Evolutionary conservation across 2,888 invertebrate genomes (phyloP).

Genomic region (Malthinus flaveolus): DNA sequence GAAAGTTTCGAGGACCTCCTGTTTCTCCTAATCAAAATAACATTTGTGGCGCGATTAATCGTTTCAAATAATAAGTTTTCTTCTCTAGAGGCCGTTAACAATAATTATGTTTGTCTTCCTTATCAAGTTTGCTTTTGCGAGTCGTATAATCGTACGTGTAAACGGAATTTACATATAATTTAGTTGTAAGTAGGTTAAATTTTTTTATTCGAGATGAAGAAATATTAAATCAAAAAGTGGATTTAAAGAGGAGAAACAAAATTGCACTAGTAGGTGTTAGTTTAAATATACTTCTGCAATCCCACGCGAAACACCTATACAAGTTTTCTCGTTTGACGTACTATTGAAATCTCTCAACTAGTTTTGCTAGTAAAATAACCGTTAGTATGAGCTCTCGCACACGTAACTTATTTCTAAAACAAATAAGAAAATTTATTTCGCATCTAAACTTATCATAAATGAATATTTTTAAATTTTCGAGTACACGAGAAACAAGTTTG

Average conservation of each 20-base stretch:
- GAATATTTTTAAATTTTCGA: constrained; percentile 13
- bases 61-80: neutral
- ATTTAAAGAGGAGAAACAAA: neutral
- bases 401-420: neutral
- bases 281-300: constrained; percentile 4
- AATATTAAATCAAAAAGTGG: neutral
- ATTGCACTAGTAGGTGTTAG: constrained; percentile 3
- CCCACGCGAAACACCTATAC: constrained; percentile 1
- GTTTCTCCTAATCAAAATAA: too few species aligned
- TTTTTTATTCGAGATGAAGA: neutral
- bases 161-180: neutral
- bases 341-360: constrained; percentile 21
- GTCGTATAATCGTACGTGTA: neutral
- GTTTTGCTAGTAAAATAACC: constrained; percentile 14
- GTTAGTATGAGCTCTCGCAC: constrained; percentile 2
- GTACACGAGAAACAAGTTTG: constrained; percentile 15
- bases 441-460: too few species aligned
- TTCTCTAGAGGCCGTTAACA: neutral
- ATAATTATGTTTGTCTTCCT: constrained; percentile 1
- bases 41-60: too few species aligned
- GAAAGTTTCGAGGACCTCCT: too few species aligned
- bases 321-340: constrained; percentile 22
- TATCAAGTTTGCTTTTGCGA: constrained; percentile 3
- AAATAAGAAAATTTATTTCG: constrained; percentile 1
- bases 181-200: constrained; percentile 2